Evolutionary conservation across 2,888 invertebrate genomes (phyloP).

Genomic region (Pandemis corylana): DNA sequence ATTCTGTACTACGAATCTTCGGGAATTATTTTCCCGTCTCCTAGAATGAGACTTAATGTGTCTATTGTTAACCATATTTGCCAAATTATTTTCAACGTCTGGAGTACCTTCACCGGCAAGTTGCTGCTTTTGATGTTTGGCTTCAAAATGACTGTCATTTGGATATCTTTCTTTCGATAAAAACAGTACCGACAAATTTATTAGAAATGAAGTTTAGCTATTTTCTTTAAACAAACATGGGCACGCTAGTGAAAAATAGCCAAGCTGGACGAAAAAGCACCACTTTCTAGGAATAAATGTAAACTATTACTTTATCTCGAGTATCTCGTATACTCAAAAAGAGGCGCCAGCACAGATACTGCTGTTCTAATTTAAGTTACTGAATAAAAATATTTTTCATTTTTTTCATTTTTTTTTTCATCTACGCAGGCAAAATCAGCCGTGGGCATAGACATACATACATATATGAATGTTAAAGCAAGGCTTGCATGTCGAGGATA

Average conservation of each 20-base stretch:
- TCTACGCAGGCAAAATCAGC: not conserved
- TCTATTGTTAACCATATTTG: not conserved
- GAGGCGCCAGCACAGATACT: no score
- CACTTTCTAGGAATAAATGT: not conserved
- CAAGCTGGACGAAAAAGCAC: not conserved
- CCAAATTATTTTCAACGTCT: not conserved
- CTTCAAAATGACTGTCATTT: not conserved
- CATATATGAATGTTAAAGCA: no score
- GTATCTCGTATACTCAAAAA: no score
- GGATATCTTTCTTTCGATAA: not conserved
- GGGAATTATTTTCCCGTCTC: not conserved
- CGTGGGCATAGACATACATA: not conserved
- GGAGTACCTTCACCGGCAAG: not conserved
- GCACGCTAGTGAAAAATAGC: not conserved
- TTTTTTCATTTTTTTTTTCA: no score
- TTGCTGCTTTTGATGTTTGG: not conserved
- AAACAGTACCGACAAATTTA: not conserved
- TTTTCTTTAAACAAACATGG: not conserved
- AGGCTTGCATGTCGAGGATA: no score
- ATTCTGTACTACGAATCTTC: not conserved
- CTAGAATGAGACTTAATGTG: not conserved
- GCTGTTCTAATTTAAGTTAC: no score
- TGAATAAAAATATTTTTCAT: no score
- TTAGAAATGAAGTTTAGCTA: not conserved
- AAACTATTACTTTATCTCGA: not conserved